Evolutionary conservation across 64 coral and sea anemone genomes (phyloP), one percentile per base, ranked within the genome.

Genomic region (Pachyseris speciosa): DNA sequence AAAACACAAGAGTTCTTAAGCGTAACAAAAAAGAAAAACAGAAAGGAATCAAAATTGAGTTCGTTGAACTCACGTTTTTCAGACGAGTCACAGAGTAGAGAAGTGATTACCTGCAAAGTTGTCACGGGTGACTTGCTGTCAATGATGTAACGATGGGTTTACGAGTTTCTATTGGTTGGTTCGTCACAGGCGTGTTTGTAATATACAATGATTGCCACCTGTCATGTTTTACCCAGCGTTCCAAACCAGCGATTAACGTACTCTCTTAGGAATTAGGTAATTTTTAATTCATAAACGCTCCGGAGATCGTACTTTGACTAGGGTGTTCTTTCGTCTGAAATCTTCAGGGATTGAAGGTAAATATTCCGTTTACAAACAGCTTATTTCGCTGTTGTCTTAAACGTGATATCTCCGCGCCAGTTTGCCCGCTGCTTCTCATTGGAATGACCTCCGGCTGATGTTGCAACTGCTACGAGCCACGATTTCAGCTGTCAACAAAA

Each of bases 241-340:
- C 89, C 78, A 74, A 92, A 92, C 78, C 37, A 45, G 58, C 78
- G 64, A 74, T 83, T 74, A 53, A 92, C 65, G 69, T 92, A 83
- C 74, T 92, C 68, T 84, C 72, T 92, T 37, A 92, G 89, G 89
- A 92, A 92, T 92, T 92, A 73, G 61, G 89, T 92, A 84, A 92
- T 92, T 92, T 92, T 92, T 92, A 84, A 92, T 92, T 92, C 78
- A 92, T 92, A 92, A 84, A 92, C 89, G 78, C 29, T 84, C 64
- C 67, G 68, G 37, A 84, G 77, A 81, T 92, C 78, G 80, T 74
- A 45, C 78, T 84, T 84, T 84, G 76, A 74, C 67, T 83, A 74
- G 79, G 89, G 68, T 64, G 69, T 75, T 60, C 52, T 71, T 88
- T 74, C 48, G 86, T 74, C 64, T 42, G n/a, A 61, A 59, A 59